phyloP scores from a whole-genome alignment of 2,797 vertebrate genomes.

The Phrynocephalus vlangalii region DNA sequence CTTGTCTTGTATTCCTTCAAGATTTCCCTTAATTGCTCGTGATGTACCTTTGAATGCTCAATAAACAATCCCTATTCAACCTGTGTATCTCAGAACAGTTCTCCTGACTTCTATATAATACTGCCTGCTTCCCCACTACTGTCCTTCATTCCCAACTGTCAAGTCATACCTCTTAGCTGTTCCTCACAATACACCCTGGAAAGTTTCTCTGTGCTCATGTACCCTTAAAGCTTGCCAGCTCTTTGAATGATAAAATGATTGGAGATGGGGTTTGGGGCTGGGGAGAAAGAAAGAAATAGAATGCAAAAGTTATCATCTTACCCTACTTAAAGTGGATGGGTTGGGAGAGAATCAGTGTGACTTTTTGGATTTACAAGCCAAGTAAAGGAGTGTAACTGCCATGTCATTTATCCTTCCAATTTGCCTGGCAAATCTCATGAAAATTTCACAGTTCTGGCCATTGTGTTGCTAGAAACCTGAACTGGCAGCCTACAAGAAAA shows the following conservation, averaged over 20 bases:
- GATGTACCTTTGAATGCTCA: constrained; percentile 31
- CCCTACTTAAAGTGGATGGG: constrained; percentile 32
- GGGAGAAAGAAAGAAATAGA: background rate
- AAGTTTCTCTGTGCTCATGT: constrained; percentile 51
- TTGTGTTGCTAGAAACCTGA: constrained; percentile 58
- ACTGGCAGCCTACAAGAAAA: constrained; percentile 57
- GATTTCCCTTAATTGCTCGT: constrained; percentile 12
- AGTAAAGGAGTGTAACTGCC: constrained; percentile 47
- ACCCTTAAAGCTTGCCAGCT: constrained; percentile 51
- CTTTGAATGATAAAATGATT: constrained; percentile 59
- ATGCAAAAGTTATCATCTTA: constrained; percentile 55
- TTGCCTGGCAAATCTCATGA: constrained; percentile 58
- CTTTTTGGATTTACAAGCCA: constrained; percentile 62
- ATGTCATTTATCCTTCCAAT: constrained; percentile 57
- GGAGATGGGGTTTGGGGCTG: background rate
- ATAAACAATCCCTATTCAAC: constrained; percentile 47
- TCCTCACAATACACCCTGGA: constrained; percentile 49
- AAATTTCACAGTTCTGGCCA: constrained; percentile 65
- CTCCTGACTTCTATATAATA: constrained; percentile 51
- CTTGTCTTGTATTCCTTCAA: background rate
- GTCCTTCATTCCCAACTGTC: constrained; percentile 18
- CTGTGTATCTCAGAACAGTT: constrained; percentile 44
- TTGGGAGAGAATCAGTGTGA: constrained; percentile 33
- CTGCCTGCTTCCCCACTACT: background rate
- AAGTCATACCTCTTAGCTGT: constrained; percentile 40